Conservation (phyloP, 2,888 invertebrate species). For the Branchipolynoe longqiensis region DNA sequence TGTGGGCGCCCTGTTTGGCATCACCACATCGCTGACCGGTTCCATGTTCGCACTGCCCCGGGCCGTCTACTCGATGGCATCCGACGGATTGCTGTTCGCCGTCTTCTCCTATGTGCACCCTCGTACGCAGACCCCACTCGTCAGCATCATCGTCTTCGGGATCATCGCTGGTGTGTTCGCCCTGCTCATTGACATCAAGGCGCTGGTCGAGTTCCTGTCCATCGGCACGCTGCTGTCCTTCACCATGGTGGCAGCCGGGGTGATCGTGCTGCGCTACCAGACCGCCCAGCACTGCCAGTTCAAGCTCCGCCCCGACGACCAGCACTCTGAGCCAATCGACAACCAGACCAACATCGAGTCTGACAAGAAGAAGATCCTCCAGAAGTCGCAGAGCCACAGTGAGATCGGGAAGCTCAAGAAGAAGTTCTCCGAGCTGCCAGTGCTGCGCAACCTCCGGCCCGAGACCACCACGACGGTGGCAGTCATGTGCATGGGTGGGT, state of each 20-base stretch:
- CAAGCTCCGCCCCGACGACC: slow-evolving; percentile 76
- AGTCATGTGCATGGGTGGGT: slow-evolving; percentile 41
- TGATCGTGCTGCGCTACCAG: slow-evolving; percentile 92
- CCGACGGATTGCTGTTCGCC: slow-evolving; percentile 92
- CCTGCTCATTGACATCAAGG: slow-evolving; percentile 92
- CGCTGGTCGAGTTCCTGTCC: slow-evolving; percentile 96
- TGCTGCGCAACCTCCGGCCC: slow-evolving; percentile 84
- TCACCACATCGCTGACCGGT: slow-evolving; percentile 84
- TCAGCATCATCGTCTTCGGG: slow-evolving; percentile 78
- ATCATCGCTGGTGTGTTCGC: slow-evolving; percentile 85
- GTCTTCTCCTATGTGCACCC: slow-evolving; percentile 87
- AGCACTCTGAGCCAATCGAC: not conserved
- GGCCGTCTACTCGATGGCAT: slow-evolving; percentile 94
- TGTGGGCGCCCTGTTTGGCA: slow-evolving; percentile 75
- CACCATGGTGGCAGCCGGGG: slow-evolving; percentile 94
- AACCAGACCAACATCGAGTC: slow-evolving; percentile 62
- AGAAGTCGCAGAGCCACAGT: slow-evolving; percentile 81
- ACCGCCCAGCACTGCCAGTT: slow-evolving; percentile 79
- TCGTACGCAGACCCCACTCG: slow-evolving; percentile 86
- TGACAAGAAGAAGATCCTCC: slow-evolving; percentile 69
- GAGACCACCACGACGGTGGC: slow-evolving; percentile 47
- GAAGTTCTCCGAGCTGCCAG: slow-evolving; percentile 88
- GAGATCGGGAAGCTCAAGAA: slow-evolving; percentile 88
- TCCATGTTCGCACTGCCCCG: slow-evolving; percentile 92
- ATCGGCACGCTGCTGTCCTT: slow-evolving; percentile 85